Conservation (phyloP, 2,888 invertebrate species). For the Balanococcus diminutus region DNA sequence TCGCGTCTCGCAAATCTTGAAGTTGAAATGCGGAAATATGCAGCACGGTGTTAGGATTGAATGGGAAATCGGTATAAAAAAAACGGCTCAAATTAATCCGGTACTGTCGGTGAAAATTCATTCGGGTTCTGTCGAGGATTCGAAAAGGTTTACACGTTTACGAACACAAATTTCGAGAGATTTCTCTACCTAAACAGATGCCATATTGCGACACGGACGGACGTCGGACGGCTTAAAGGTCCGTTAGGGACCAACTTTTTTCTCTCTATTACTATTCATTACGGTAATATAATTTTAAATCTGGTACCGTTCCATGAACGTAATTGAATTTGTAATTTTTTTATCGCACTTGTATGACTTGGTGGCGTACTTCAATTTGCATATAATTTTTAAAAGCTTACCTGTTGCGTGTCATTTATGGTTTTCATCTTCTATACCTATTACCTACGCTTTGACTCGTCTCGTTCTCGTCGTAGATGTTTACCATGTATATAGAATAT, state of each 20-base stretch:
- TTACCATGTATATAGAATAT: too few species aligned
- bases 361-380: neutral
- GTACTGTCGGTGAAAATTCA: slow-evolving; percentile 16
- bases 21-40: neutral
- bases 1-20: neutral
- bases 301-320: neutral
- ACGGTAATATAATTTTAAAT: slow-evolving; percentile 5
- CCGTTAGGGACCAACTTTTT: neutral
- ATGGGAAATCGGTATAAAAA: neutral
- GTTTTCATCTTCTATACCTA: neutral
- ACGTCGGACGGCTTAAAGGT: neutral
- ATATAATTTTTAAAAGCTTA: neutral
- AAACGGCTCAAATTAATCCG: neutral
- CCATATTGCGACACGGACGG: slow-evolving; percentile 23
- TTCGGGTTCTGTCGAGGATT: neutral
- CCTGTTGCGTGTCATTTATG: slow-evolving; percentile 6
- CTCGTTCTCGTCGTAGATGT: neutral
- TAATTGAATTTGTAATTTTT: slow-evolving; percentile 23
- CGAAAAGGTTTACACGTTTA: too few species aligned
- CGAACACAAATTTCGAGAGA: neutral
- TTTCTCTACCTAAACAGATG: neutral
- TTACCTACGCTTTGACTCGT: neutral
- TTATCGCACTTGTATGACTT: neutral
- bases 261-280: neutral
- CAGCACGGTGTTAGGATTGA: neutral